Evolutionary conservation across 2,797 vertebrate species (phyloP).

Genomic region (Delichon dasypus): DNA sequence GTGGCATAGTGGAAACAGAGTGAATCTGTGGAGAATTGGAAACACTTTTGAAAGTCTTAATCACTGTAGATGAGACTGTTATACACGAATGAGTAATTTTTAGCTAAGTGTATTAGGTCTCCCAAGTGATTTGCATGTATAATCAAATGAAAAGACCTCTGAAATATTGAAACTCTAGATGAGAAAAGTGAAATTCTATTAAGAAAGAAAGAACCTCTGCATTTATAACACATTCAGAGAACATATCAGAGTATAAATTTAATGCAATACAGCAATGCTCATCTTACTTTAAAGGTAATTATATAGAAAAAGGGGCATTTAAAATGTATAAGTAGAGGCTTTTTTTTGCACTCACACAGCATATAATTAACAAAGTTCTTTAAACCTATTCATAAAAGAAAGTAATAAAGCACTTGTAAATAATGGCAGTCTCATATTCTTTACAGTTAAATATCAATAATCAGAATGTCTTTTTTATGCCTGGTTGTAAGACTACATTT

Average conservation of each 20-base stretch:
- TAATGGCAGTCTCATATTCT: conserved; percentile 70
- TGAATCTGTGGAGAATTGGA: not conserved
- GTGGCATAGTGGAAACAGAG: not conserved
- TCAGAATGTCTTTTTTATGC: conserved; percentile 63
- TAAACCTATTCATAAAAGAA: conserved; percentile 72
- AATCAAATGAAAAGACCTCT: conserved; percentile 65
- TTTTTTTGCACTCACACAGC: conserved; percentile 49
- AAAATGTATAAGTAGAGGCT: conserved; percentile 62
- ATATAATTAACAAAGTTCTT: conserved; percentile 76
- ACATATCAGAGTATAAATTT: conserved; percentile 57
- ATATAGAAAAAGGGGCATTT: conserved; percentile 64
- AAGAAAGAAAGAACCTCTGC: conserved; percentile 58
- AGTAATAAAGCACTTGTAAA: conserved; percentile 75
- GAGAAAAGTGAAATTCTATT: conserved; percentile 69
- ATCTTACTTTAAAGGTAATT: conserved; percentile 74
- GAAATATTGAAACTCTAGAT: conserved; percentile 62
- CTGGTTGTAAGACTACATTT: conserved; percentile 59
- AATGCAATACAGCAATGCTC: conserved; percentile 63
- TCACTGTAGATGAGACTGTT: conserved; percentile 44
- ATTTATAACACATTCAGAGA: conserved; percentile 62
- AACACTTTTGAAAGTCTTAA: conserved; percentile 43
- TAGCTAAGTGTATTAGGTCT: conserved; percentile 62
- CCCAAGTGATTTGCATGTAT: conserved; percentile 68
- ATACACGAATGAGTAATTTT: conserved; percentile 61
- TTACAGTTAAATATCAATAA: conserved; percentile 72